Conservation (phyloP, 2,797 vertebrate species). For the Sebastes cheni region DNA sequence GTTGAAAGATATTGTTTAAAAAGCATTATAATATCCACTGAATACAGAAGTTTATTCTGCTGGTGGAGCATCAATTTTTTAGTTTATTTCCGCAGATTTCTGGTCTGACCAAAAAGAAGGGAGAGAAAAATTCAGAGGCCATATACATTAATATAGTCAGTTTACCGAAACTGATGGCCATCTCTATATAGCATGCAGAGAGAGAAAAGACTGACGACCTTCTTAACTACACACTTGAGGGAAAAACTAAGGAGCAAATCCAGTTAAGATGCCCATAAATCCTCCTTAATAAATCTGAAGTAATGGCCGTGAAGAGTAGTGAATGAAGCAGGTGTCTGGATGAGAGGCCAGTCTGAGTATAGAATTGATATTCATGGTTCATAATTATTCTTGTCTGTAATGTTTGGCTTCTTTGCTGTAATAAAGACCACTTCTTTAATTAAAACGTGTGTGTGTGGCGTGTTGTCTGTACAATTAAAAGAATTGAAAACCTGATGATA, state of each 20-base stretch:
- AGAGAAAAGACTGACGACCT: not conserved
- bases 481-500: not conserved
- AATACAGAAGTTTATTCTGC: conserved; percentile 39
- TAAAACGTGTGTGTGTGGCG: conserved; percentile 7
- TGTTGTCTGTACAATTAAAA: not conserved
- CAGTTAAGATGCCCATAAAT: not conserved
- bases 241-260: conserved; percentile 11
- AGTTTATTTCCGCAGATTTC: conserved; percentile 36
- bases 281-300: conserved; percentile 28
- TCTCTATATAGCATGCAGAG: conserved; percentile 34
- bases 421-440: conserved; percentile 79
- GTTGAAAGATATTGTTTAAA: conserved; percentile 41
- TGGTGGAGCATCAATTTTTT: conserved; percentile 21
- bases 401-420: conserved; percentile 83
- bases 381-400: conserved; percentile 81
- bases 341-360: conserved; percentile 59
- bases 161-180: not conserved
- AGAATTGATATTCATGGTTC: conserved; percentile 65
- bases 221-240: not conserved
- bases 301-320: conserved; percentile 41
- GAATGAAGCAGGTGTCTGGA: conserved; percentile 49
- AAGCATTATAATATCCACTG: conserved; percentile 25
- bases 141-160: not conserved
- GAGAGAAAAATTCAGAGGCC: conserved; percentile 21
- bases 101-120: conserved; percentile 40